Conservation (phyloP, 2,113 vertebrate species). For the cattle (Bos taurus) region DNA sequence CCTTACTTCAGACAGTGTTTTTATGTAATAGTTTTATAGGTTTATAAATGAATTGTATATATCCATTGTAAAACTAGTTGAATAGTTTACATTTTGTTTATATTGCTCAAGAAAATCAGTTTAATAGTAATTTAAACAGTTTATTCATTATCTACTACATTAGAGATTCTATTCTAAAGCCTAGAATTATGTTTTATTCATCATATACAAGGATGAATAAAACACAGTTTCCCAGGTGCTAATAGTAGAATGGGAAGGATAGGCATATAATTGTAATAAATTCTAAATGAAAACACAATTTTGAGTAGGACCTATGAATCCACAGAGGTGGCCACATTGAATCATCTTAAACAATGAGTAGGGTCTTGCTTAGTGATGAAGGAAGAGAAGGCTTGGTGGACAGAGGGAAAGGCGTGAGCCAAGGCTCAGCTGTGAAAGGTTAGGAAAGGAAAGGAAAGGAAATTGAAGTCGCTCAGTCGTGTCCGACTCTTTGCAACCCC, state of each 20-base stretch:
- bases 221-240: neutral
- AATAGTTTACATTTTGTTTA: constrained; percentile 6
- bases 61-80: neutral
- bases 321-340: neutral
- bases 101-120: neutral
- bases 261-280: neutral
- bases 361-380: neutral
- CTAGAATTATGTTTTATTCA: neutral
- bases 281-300: neutral
- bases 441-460: no score
- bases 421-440: neutral
- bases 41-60: neutral
- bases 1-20: neutral
- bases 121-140: neutral
- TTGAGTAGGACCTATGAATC: neutral
- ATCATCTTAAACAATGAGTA: neutral
- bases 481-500: no score
- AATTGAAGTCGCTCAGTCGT: no score
- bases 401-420: neutral
- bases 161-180: neutral
- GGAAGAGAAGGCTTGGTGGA: neutral
- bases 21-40: neutral
- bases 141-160: neutral
- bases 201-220: neutral
- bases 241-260: neutral